These are phyloP conservation scores for Drosophila pectinifera DNA, from an alignment of 1,140 invertebrate genomes.

Conservation along the genomic window DNA sequence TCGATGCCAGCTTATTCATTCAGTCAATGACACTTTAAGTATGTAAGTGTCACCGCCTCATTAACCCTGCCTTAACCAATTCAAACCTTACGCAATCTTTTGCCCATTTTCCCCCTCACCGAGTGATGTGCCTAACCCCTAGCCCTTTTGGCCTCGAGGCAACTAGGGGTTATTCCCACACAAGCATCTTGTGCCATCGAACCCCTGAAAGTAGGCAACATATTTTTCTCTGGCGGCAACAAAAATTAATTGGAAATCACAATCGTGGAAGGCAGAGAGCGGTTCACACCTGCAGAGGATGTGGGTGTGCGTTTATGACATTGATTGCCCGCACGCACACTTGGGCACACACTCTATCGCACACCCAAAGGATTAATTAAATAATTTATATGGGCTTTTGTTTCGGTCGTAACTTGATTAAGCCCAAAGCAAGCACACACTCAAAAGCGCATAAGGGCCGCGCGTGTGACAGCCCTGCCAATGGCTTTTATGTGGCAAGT, in stretches of 20 bases:
- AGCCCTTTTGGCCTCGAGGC: not conserved
- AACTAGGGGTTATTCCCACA: not conserved
- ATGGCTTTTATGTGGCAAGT: slow-evolving; percentile 28
- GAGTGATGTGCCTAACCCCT: slow-evolving; percentile 15
- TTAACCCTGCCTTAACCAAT: slow-evolving; percentile 4
- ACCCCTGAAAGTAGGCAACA: slow-evolving; percentile 56
- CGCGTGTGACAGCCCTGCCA: slow-evolving; percentile 25
- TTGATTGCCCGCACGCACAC: slow-evolving; percentile 76
- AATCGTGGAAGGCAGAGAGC: slow-evolving; percentile 56
- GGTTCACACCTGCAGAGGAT: slow-evolving; percentile 63
- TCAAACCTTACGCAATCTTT: slow-evolving; percentile 1
- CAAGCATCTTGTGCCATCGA: slow-evolving; percentile 19
- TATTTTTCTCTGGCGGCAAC: slow-evolving; percentile 36
- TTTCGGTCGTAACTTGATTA: slow-evolving; percentile 78
- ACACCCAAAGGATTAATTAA: slow-evolving; percentile 77
- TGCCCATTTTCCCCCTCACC: not conserved
- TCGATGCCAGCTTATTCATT: slow-evolving; percentile 1
- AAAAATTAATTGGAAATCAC: slow-evolving; percentile 72
- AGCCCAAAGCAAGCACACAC: slow-evolving; percentile 36
- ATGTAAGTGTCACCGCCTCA: slow-evolving; percentile 2
- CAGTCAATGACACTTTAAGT: slow-evolving; percentile 22
- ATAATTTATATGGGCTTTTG: slow-evolving; percentile 82
- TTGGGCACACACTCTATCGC: slow-evolving; percentile 17
- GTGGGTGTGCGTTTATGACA: slow-evolving; percentile 71
- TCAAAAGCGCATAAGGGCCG: slow-evolving; percentile 44